Evolutionary conservation across 2,113 vertebrate genomes (phyloP), one percentile per base, ranked within the genome.

Genomic region (Nibea albiflora): DNA sequence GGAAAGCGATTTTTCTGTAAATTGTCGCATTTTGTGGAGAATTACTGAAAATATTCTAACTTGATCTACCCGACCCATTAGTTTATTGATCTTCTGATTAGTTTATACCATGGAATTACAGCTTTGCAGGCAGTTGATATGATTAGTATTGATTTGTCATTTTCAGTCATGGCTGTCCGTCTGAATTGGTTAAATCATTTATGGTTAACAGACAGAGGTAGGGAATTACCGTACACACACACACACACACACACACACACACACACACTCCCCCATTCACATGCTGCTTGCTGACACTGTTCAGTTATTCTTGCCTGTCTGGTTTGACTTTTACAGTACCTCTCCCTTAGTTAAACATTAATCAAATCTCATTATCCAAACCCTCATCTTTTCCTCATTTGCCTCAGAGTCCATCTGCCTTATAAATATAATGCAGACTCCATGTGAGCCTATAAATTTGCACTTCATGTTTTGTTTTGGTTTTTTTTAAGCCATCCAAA

Each of bases 311-410:
- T 70, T 83, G 85, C 82, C 52, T 67, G 78, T 85, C 84, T 91
- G 83, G 81, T 85, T 90, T 88, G 83, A 88, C 83, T 73, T 94
- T 93, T 84, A 90, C 81, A 58, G 77, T 71, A 67, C 75, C 76
- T 88, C 83, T 83, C 83, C 76, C 68, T 54, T 62, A 85, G 90
- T 91, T 93, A 93, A 94, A 90, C 90, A 93, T 94, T 92, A 91
- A 92, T 82, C 50, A 57, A 54, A 80, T 90, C 76, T 85, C 83
- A 87, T 91, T 88, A 90, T 85, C 82, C 83, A 83, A 85, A 85
- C 68, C 78, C 26, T 87, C 73, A 71, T 88, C 80, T 49, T 84
- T 92, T 71, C 72, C 72, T 61, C 64, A 58, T 81, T 80, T 83
- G 47, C 69, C 71, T 66, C 65, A 28, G 54, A 64, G 74, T 58